phyloP scores from a whole-genome alignment of 2,888 invertebrate species.

The Entomobrya multifasciata region DNA sequence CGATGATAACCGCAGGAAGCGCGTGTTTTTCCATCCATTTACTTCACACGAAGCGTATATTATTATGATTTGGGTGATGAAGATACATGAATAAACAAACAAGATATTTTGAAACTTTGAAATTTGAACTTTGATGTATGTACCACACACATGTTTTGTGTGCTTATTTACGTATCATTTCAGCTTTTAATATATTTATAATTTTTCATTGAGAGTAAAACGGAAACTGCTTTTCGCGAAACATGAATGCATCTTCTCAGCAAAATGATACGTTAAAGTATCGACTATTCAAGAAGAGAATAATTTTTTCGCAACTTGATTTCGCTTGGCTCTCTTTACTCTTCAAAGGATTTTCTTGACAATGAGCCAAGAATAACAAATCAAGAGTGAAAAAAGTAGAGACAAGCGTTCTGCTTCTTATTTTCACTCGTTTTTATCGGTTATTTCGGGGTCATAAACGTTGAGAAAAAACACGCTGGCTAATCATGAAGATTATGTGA shows the following conservation, averaged over 20 bases:
- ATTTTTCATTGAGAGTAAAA: slow-evolving; percentile 11
- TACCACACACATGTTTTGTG: not conserved
- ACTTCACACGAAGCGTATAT: not conserved
- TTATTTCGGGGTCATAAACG: slow-evolving; percentile 61
- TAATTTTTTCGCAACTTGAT: slow-evolving; percentile 59
- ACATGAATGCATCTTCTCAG: no score
- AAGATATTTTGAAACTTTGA: not conserved
- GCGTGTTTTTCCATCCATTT: slow-evolving; percentile 9
- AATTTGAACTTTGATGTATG: slow-evolving; percentile 1
- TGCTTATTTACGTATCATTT: slow-evolving; percentile 36
- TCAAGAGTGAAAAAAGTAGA: not conserved
- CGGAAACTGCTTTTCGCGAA: not conserved
- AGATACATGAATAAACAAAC: not conserved
- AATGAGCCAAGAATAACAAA: slow-evolving; percentile 47
- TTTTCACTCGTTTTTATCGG: slow-evolving; percentile 30
- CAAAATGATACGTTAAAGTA: no score
- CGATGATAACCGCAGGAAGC: not conserved
- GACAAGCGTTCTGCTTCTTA: slow-evolving; percentile 31
- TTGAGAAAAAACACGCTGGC: not conserved
- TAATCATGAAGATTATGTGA: slow-evolving; percentile 4
- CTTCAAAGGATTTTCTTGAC: slow-evolving; percentile 51
- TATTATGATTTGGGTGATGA: not conserved
- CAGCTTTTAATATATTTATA: not conserved
- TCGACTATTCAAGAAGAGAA: not conserved
- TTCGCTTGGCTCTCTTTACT: slow-evolving; percentile 54